phyloP scores from a whole-genome alignment of 2,113 vertebrate species.

The Eira barbara region DNA sequence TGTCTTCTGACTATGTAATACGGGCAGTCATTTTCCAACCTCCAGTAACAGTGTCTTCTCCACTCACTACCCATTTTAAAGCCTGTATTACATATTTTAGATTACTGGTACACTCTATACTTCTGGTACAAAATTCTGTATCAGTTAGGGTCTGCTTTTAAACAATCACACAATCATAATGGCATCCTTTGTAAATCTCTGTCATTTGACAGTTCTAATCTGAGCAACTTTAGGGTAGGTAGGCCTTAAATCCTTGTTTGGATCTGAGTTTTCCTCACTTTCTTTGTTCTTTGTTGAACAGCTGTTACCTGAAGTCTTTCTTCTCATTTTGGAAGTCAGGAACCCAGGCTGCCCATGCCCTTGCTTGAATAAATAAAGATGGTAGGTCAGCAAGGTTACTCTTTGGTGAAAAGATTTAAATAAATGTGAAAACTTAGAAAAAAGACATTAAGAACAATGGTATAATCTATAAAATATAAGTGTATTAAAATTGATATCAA shows the following conservation, averaged over 20 bases:
- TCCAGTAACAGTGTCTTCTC: neutral
- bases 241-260: neutral
- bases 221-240: neutral
- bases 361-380: neutral
- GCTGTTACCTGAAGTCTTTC: neutral
- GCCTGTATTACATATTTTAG: neutral
- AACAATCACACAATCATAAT: neutral
- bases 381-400: neutral
- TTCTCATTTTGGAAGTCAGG: neutral
- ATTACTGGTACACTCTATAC: neutral
- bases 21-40: neutral
- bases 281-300: neutral
- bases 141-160: neutral
- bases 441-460: neutral
- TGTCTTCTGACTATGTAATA: neutral
- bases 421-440: neutral
- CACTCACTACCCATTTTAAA: neutral
- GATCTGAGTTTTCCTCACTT: neutral
- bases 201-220: neutral
- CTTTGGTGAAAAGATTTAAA: neutral
- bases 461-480: neutral
- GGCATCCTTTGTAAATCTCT: neutral
- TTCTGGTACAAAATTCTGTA: neutral
- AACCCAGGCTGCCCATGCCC: neutral
- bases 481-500: neutral